Conservation (phyloP, 2,888 invertebrate genomes). For the Heliothis peltigera region DNA sequence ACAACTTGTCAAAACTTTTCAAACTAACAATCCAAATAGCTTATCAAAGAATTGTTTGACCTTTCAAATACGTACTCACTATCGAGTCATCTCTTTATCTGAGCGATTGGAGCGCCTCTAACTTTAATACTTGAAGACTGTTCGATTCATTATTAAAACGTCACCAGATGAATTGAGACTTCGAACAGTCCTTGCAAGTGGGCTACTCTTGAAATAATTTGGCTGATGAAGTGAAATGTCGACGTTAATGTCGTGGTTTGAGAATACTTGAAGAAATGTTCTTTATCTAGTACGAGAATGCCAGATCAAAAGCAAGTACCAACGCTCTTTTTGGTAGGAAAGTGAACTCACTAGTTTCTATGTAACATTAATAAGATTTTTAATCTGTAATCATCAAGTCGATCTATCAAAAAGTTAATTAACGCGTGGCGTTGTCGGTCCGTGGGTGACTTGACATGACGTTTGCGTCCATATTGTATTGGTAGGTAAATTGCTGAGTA, state of each 20-base stretch:
- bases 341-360: no score
- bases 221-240: neutral
- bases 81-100: neutral
- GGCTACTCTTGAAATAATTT: neutral
- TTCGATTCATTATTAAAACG: neutral
- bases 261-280: neutral
- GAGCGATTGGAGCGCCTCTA: neutral
- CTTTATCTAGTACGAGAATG: neutral
- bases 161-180: neutral
- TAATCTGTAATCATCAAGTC: no score
- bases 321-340: no score
- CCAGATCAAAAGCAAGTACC: neutral
- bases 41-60: neutral
- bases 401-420: no score
- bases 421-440: no score
- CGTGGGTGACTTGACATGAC: no score
- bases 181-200: neutral
- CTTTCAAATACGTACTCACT: constrained; percentile 1
- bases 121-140: neutral
- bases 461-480: no score
- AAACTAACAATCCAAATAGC: neutral
- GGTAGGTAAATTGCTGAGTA: no score
- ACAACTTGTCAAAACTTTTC: no score
- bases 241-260: neutral
- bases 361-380: no score